Evolutionary conservation across 2,113 vertebrate species (phyloP).

Genomic region (Trogon melanurus): DNA sequence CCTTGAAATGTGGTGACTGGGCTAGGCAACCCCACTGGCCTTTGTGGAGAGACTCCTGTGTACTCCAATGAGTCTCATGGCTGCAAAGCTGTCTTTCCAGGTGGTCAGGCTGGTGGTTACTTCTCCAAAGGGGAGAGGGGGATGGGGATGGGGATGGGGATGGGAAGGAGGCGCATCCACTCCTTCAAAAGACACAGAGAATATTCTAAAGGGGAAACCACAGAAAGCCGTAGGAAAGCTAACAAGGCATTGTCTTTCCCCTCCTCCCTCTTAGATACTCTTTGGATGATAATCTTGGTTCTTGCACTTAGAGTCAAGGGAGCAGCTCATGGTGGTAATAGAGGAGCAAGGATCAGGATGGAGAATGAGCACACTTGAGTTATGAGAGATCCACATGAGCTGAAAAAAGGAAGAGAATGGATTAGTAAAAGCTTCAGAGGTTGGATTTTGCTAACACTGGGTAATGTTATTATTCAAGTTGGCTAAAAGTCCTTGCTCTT

Average conservation of each 20-base stretch:
- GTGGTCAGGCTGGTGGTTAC: background rate
- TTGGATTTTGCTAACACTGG: background rate
- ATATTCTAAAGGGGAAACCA: background rate
- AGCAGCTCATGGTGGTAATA: accelerated
- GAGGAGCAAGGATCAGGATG: background rate
- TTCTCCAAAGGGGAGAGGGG: background rate
- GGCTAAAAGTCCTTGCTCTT: background rate
- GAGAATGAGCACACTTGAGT: background rate
- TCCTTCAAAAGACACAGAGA: background rate
- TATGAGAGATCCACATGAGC: background rate
- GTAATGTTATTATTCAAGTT: background rate
- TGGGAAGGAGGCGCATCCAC: accelerated
- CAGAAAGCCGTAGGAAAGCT: background rate
- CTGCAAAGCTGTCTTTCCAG: background rate
- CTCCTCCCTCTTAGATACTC: background rate
- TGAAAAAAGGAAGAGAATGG: background rate
- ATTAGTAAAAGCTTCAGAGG: background rate
- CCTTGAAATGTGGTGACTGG: background rate
- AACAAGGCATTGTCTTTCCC: background rate
- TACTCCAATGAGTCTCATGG: background rate
- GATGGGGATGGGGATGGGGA: background rate
- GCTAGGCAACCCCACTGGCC: background rate
- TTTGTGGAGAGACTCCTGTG: accelerated
- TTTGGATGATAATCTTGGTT: background rate
- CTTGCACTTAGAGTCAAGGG: background rate